A percentile compares a stretch with the other conserved stretches of the same genome.
Evolutionary conservation across 2,888 invertebrate species (phyloP).

Genomic region (Cantharis rustica): DNA sequence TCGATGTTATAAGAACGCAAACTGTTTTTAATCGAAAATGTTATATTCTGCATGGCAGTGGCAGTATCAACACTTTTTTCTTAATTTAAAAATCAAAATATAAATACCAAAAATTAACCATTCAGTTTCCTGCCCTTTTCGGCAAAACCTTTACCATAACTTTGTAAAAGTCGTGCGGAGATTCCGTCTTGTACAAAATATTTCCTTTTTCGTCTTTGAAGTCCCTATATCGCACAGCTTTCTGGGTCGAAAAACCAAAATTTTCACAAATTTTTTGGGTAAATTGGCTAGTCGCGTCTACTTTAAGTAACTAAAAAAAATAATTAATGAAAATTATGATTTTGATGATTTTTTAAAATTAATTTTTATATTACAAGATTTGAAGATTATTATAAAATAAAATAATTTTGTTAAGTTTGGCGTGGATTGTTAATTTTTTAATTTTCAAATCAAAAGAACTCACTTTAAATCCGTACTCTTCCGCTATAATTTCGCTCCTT

Average conservation of each 20-base stretch:
- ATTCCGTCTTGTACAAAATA: conserved; percentile 65
- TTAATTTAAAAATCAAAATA: not conserved
- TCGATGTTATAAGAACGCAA: not conserved
- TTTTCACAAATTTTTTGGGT: conserved; percentile 77
- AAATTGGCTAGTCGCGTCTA: conserved; percentile 79
- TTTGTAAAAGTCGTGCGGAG: conserved; percentile 70
- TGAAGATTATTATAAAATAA: too few relatives aligned
- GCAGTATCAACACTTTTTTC: conserved; percentile 53
- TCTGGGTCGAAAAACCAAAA: conserved; percentile 67
- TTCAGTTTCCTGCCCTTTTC: not conserved
- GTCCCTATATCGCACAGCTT: conserved; percentile 72
- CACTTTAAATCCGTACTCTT: conserved; percentile 72
- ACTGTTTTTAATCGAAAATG: conserved; percentile 42
- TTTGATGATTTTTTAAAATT: too few relatives aligned
- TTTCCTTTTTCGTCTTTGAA: conserved; percentile 66
- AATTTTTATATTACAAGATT: too few relatives aligned
- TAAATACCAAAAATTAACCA: not conserved
- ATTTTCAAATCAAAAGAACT: not conserved
- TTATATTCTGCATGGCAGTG: conserved; percentile 57
- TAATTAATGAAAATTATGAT: not conserved
- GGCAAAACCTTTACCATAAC: conserved; percentile 41
- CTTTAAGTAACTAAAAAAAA: conserved; percentile 71
- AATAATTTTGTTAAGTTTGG: not conserved
- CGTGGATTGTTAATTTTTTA: not conserved
- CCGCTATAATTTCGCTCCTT: conserved; percentile 69